Evolutionary conservation across 2,113 vertebrate species (phyloP).

Genomic region (Siniperca knerii): DNA sequence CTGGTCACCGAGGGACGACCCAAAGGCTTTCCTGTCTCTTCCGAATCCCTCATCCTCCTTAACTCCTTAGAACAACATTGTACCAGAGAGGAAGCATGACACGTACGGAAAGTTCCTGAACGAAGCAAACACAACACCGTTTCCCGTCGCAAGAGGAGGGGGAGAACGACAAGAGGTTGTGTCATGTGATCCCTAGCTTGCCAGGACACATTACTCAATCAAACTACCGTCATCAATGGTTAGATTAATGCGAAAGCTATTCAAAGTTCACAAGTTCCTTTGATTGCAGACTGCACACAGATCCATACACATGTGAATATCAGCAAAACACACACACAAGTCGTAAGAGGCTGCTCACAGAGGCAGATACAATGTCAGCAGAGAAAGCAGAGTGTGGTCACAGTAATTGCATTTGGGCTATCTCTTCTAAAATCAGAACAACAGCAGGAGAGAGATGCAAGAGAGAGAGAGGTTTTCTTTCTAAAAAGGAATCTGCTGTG

Average conservation of each 20-base stretch:
- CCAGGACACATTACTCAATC: constrained; percentile 4
- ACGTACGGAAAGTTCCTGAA: constrained; percentile 71
- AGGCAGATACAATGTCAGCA: background rate
- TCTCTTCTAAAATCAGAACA: constrained; percentile 32
- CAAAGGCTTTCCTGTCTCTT: constrained; percentile 59
- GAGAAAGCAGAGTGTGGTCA: background rate
- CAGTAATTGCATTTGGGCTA: constrained; percentile 37
- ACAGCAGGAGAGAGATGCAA: background rate
- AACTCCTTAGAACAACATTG: constrained; percentile 63
- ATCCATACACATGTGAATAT: background rate
- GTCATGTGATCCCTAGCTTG: constrained; percentile 52
- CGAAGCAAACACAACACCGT: constrained; percentile 45
- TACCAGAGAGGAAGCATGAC: constrained; percentile 72
- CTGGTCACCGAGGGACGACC: constrained; percentile 34
- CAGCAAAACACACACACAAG: background rate
- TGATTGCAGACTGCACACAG: background rate
- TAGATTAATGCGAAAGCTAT: background rate
- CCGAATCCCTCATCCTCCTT: constrained; percentile 46
- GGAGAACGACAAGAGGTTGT: background rate
- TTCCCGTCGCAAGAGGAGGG: constrained; percentile 50
- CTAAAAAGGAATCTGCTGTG: background rate
- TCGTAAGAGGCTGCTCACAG: constrained; percentile 4
- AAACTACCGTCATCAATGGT: background rate
- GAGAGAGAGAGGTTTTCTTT: background rate
- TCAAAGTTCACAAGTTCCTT: constrained; percentile 1